These are phyloP conservation scores for Drosophila ercepeae DNA, from an alignment of 1,140 invertebrate genomes.

Conservation along the genomic window DNA sequence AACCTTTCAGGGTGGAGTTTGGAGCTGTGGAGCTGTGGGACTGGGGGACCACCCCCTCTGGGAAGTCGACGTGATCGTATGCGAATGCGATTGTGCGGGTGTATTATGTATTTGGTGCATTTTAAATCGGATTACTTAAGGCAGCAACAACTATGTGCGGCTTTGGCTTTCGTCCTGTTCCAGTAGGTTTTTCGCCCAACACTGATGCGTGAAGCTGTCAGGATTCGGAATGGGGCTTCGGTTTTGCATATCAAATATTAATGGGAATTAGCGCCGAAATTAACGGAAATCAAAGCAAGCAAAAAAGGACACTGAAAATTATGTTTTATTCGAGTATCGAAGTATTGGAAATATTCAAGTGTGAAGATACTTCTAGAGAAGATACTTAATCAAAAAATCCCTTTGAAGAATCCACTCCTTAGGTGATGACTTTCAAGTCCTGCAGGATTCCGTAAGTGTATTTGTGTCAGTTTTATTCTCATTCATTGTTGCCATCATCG, in stretches of 20 bases:
- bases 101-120: constrained; percentile 75
- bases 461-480: constrained; percentile 37
- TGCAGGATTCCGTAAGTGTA: no score
- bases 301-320: no score
- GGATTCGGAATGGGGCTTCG: neutral
- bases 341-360: no score
- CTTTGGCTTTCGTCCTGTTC: constrained; percentile 32
- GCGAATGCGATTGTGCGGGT: constrained; percentile 75
- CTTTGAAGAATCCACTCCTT: neutral
- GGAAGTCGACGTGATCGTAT: constrained; percentile 70
- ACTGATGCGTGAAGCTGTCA: constrained; percentile 23
- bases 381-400: no score
- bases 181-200: neutral
- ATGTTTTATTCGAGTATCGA: no score
- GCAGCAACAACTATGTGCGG: constrained; percentile 66
- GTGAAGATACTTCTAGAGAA: no score
- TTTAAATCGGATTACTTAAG: constrained; percentile 81
- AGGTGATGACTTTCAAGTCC: constrained; percentile 15
- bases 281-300: no score
- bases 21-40: neutral
- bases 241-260: neutral
- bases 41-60: neutral
- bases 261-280: no score
- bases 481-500: constrained; percentile 45
- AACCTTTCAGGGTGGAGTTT: constrained; percentile 6